Conservation (phyloP, 1,140 invertebrate genomes). For the Caenorhabditis brenneri region DNA sequence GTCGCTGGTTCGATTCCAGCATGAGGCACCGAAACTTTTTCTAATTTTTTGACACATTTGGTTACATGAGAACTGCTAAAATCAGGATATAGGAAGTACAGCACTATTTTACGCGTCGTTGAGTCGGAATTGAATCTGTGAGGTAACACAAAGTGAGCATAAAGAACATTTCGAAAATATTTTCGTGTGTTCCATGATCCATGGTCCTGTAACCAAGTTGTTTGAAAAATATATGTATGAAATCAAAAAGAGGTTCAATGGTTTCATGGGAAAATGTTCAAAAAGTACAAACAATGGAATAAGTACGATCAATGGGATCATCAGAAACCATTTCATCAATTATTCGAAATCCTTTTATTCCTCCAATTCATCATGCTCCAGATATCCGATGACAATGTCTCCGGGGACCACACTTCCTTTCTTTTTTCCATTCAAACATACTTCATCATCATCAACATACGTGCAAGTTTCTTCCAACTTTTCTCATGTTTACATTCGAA, state of each 20-base stretch:
- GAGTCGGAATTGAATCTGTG: not conserved
- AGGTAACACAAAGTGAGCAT: not conserved
- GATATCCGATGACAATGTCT: slow-evolving; percentile 33
- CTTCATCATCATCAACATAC: not conserved
- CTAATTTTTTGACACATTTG: not conserved
- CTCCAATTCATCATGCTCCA: too few species aligned
- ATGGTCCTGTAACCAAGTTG: too few species aligned
- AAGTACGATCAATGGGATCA: not conserved
- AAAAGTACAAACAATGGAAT: too few species aligned
- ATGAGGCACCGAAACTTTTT: slow-evolving; percentile 57
- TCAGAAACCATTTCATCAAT: slow-evolving; percentile 6
- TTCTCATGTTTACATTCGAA: not conserved
- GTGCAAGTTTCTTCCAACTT: not conserved
- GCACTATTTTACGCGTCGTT: not conserved
- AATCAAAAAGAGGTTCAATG: too few species aligned
- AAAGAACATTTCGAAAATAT: slow-evolving; percentile 14
- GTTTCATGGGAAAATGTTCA: too few species aligned
- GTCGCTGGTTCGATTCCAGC: slow-evolving; percentile 64
- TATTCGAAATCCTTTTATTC: not conserved
- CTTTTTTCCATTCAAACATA: not conserved
- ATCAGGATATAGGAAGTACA: not conserved
- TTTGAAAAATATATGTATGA: too few species aligned
- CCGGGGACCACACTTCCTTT: not conserved
- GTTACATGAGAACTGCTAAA: not conserved
- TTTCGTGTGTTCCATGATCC: not conserved